A percentile compares a stretch with the other conserved stretches of the same genome.
phyloP scores from a whole-genome alignment of 2,113 vertebrate genomes.

The Sinocyclocheilus anophthalmus region DNA sequence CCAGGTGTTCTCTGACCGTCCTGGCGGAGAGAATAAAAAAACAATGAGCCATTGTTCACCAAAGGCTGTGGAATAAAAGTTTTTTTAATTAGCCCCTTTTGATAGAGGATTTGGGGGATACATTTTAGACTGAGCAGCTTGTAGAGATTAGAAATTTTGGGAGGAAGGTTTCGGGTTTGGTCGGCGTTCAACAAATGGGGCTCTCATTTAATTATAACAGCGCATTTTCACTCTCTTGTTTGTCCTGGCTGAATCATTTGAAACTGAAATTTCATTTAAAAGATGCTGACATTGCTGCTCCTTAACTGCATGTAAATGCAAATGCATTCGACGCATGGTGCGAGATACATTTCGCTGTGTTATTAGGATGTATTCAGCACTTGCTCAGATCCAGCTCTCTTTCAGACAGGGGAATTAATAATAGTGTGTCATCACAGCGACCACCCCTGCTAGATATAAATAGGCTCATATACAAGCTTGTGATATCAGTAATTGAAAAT shows the following conservation, averaged over 20 bases:
- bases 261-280: conserved; percentile 41
- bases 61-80: neutral
- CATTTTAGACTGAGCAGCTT: conserved; percentile 29
- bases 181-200: conserved; percentile 11
- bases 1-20: conserved; percentile 92
- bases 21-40: conserved; percentile 72
- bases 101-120: conserved; percentile 24
- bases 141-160: conserved; percentile 23
- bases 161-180: conserved; percentile 8
- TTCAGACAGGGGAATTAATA: conserved; percentile 42
- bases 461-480: conserved; percentile 40
- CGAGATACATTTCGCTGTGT: conserved; percentile 46
- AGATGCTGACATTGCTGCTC: conserved; percentile 45
- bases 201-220: conserved; percentile 25
- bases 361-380: conserved; percentile 52
- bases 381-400: conserved; percentile 50
- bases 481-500: conserved; percentile 49
- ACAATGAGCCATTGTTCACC: conserved; percentile 30
- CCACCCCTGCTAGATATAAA: conserved; percentile 44
- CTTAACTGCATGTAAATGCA: conserved; percentile 51
- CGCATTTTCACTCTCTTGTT: conserved; percentile 26
- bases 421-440: conserved; percentile 38
- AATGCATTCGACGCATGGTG: conserved; percentile 22
- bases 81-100: conserved; percentile 11
- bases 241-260: conserved; percentile 43